These are phyloP conservation scores for Oreortyx pictus DNA, from an alignment of 2,797 vertebrate genomes.

Conservation along the genomic window DNA sequence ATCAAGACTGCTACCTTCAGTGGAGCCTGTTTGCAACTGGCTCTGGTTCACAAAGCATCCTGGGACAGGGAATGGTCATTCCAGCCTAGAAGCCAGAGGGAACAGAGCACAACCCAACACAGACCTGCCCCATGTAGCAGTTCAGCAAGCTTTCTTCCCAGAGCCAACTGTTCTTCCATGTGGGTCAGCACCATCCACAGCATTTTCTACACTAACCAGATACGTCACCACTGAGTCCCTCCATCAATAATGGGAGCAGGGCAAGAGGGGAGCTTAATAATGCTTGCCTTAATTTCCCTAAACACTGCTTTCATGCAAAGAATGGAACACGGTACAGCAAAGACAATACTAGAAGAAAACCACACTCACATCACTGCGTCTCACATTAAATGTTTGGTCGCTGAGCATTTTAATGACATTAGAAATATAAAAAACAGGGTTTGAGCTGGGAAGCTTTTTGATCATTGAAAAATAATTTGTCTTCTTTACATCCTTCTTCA, in stretches of 20 bases:
- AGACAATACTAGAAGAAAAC: neutral
- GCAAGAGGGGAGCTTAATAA: neutral
- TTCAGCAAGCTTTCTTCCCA: neutral
- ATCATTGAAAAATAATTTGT: slow-evolving; percentile 61
- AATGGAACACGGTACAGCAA: neutral
- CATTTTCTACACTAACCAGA: neutral
- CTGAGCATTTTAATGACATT: slow-evolving; percentile 24
- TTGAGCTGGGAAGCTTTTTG: slow-evolving; percentile 43
- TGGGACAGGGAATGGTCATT: neutral
- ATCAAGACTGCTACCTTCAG: neutral
- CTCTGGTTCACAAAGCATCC: neutral
- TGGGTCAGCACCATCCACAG: neutral
- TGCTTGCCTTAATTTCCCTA: neutral
- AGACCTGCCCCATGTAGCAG: neutral
- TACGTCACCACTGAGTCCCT: neutral
- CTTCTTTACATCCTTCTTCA: slow-evolving; percentile 18
- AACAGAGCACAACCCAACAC: rapidly evolving
- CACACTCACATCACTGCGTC: neutral
- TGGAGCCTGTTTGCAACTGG: neutral
- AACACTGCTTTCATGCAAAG: neutral
- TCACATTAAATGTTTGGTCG: slow-evolving; percentile 15
- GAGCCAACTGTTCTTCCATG: neutral
- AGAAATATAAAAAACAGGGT: slow-evolving; percentile 29
- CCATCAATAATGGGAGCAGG: rapidly evolving
- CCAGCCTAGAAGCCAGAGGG: neutral